Base-by-base conservation (phyloP, 2,888 invertebrate genomes). In the Graphium colonna region DNA sequence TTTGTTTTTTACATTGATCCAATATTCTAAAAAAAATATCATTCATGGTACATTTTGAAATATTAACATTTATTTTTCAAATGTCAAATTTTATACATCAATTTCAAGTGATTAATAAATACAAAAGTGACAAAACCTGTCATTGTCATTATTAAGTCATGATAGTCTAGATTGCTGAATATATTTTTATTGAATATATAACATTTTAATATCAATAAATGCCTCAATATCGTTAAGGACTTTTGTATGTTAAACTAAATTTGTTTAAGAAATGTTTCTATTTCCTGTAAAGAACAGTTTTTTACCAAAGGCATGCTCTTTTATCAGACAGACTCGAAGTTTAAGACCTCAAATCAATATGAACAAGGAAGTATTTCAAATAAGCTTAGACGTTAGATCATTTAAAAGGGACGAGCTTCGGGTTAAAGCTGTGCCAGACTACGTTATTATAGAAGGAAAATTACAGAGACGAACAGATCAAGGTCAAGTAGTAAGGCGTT, bases 391-490 rank as follows among this genome's bases (percentile, higher is more conserved):
- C 40, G 77, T 87, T 0, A 70, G 70, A 9, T 65, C 75, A 13
- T 87, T 73, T 55, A 68, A 62, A 1, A 79, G 73, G 52, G 79
- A 86, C 9, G 87, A 88, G 53, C 68, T 88, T 8, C 61, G 74
- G 8, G 82, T 87, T 0, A 85, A 82, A 56, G 87, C 83, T 0
- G 63, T 75, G 0, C 65, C 73, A 1, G 79, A 84, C n/a, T 81
- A 74, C 51, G 72, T 88, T 0, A 57, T 80, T 0, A 73, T 88
- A 3, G 82, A 88, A 68, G 88, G 89, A 0, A 85, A 83, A 54
- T 80, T 84, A n/a, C 87, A 86, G 33, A 71, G 71, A 15, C 71
- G 75, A 52, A 75, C 73, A 0, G 65, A 72, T 16, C 64, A 64
- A 10, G 85, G 85, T 0, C 75, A 63, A 36, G 55, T 81, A 0